Conservation (phyloP, 2,113 vertebrate genomes). For the Scolopax mira region DNA sequence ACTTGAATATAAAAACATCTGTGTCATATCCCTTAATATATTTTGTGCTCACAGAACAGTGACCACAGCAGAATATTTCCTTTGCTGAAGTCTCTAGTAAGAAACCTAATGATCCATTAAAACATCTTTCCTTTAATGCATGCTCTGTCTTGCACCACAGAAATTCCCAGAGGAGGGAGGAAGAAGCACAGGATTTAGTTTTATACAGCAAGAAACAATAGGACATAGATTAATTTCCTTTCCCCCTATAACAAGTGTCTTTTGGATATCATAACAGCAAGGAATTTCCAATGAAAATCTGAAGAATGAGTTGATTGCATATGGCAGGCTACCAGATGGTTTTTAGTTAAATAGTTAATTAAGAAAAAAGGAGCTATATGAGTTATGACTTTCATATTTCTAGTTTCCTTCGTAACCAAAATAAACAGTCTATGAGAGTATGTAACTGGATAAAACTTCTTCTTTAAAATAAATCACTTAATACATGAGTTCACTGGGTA, state of each 20-base stretch:
- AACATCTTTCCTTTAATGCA: not conserved
- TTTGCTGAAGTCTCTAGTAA: not conserved
- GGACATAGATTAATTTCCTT: not conserved
- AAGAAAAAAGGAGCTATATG: not conserved
- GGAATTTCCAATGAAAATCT: not conserved
- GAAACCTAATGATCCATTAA: not conserved
- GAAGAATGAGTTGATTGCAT: not conserved
- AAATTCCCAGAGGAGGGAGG: not conserved
- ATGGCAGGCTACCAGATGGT: not conserved
- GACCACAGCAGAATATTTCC: constrained; percentile 13
- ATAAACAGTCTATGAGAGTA: not conserved
- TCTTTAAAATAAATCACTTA: not conserved
- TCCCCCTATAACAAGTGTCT: not conserved
- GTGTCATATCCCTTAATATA: not conserved
- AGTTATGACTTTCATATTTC: not conserved
- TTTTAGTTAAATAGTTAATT: constrained; percentile 29
- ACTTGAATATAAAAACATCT: not conserved
- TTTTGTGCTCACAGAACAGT: not conserved
- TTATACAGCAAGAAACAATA: not conserved
- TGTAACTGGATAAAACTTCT: not conserved
- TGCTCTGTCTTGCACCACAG: not conserved
- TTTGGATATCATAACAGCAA: not conserved
- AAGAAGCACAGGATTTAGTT: constrained; percentile 13
- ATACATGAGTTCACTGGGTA: not conserved
- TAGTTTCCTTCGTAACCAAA: not conserved